phyloP scores from a whole-genome alignment of 2,797 vertebrate genomes.

The Coracias cyanogaster region DNA sequence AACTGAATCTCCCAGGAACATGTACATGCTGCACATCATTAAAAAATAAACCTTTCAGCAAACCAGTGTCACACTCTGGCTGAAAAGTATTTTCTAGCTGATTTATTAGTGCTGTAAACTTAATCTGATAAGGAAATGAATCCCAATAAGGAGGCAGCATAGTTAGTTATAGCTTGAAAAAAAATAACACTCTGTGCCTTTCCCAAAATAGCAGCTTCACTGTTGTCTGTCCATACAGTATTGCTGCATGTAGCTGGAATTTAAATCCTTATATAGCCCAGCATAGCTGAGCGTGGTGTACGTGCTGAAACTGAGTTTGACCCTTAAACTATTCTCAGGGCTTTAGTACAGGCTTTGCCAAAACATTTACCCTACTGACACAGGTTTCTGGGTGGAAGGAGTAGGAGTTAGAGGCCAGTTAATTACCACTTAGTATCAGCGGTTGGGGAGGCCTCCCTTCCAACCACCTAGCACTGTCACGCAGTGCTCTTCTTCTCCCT shows the following conservation, averaged over 20 bases:
- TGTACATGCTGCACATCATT: not conserved
- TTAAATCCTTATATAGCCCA: conserved; percentile 17
- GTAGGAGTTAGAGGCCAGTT: not conserved
- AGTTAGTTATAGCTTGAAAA: not conserved
- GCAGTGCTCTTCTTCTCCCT: not conserved
- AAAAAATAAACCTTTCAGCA: not conserved
- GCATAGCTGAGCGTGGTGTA: not conserved
- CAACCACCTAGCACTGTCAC: not conserved
- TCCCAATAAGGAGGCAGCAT: not conserved
- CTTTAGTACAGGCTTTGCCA: not conserved
- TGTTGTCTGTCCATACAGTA: not conserved
- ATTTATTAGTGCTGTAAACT: conserved; percentile 3
- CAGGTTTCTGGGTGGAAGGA: not conserved
- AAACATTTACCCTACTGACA: not conserved
- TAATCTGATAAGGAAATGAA: not conserved
- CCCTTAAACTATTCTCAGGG: not conserved
- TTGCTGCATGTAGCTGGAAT: conserved; percentile 7
- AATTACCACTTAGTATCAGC: not conserved
- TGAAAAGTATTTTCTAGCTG: not conserved
- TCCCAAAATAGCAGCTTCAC: conserved; percentile 39
- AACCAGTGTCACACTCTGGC: not conserved
- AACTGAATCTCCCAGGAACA: not conserved
- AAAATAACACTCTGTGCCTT: not conserved
- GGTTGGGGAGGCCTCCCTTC: not conserved
- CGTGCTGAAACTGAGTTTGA: not conserved